These are phyloP conservation scores for Drosophila putrida DNA, from an alignment of 2,888 invertebrate species.

Conservation along the genomic window DNA sequence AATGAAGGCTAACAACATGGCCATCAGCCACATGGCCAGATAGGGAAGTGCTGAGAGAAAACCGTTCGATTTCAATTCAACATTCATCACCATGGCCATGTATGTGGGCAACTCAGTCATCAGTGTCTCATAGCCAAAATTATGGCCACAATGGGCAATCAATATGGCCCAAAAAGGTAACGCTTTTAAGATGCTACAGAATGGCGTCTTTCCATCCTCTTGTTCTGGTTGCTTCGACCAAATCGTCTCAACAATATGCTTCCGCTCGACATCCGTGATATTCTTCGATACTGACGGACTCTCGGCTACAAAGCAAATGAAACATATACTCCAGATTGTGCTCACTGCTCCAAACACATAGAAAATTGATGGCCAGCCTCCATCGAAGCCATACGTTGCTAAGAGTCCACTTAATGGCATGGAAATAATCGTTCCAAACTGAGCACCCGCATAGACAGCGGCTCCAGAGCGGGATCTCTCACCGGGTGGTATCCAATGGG, in stretches of 20 bases:
- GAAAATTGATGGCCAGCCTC: slow-evolving; percentile 95
- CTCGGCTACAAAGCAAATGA: slow-evolving; percentile 24
- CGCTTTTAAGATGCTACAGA: slow-evolving; percentile 91
- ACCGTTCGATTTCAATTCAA: slow-evolving; percentile 88
- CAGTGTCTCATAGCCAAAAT: slow-evolving; percentile 94
- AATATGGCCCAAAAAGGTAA: slow-evolving; percentile 70
- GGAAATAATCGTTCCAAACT: slow-evolving; percentile 95
- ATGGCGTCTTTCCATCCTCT: slow-evolving; percentile 90
- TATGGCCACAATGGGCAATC: slow-evolving; percentile 91
- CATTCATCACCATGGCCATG: slow-evolving; percentile 88
- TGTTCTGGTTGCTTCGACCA: not conserved
- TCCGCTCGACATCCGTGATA: slow-evolving; percentile 16
- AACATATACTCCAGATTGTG: slow-evolving; percentile 88
- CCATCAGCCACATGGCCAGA: slow-evolving; percentile 16
- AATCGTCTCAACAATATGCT: slow-evolving; percentile 19
- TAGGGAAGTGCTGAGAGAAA: slow-evolving; percentile 12
- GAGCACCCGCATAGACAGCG: slow-evolving; percentile 93
- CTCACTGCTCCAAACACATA: slow-evolving; percentile 93
- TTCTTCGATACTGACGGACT: slow-evolving; percentile 1
- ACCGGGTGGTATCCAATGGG: slow-evolving; percentile 95
- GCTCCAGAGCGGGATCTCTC: slow-evolving; percentile 96
- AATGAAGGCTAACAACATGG: slow-evolving; percentile 6
- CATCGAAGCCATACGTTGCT: slow-evolving; percentile 90
- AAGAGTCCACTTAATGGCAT: slow-evolving; percentile 94
- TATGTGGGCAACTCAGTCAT: slow-evolving; percentile 95